These are phyloP conservation scores for Hyperopisus bebe DNA, from an alignment of 2,113 vertebrate species.

Conservation along the genomic window DNA sequence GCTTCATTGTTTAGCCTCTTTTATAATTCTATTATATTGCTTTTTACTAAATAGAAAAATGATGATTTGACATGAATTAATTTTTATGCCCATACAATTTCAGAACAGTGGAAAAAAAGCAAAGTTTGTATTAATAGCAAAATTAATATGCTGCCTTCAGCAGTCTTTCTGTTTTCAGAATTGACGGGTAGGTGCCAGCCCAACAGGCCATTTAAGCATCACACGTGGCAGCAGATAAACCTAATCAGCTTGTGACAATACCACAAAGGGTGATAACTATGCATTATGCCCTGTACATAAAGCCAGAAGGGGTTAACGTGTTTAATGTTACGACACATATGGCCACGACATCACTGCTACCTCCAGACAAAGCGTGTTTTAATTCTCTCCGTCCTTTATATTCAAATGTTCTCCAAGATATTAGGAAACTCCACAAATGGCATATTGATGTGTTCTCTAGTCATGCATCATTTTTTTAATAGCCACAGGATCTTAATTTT, in stretches of 20 bases:
- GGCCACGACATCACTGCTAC: background rate
- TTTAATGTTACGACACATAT: background rate
- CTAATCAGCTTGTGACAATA: background rate
- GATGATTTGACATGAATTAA: background rate
- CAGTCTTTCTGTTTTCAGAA: background rate
- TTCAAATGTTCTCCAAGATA: background rate
- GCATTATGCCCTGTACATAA: background rate
- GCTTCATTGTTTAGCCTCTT: conserved; percentile 9
- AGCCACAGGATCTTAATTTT: background rate
- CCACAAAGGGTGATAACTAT: background rate
- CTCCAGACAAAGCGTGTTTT: background rate
- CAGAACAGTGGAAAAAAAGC: background rate
- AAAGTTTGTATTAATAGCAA: background rate
- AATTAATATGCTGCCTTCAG: background rate
- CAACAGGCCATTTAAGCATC: background rate
- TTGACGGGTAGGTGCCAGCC: background rate
- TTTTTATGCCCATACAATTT: background rate
- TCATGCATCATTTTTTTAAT: background rate
- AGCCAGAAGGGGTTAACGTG: background rate
- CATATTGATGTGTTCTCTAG: background rate
- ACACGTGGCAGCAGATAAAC: background rate
- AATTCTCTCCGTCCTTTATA: background rate
- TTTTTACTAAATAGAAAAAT: conserved; percentile 7
- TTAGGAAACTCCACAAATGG: background rate
- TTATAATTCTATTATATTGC: background rate